Evolutionary conservation across 2,113 vertebrate species (phyloP), one percentile per base, ranked within the genome.

Genomic region (Hylia prasina): DNA sequence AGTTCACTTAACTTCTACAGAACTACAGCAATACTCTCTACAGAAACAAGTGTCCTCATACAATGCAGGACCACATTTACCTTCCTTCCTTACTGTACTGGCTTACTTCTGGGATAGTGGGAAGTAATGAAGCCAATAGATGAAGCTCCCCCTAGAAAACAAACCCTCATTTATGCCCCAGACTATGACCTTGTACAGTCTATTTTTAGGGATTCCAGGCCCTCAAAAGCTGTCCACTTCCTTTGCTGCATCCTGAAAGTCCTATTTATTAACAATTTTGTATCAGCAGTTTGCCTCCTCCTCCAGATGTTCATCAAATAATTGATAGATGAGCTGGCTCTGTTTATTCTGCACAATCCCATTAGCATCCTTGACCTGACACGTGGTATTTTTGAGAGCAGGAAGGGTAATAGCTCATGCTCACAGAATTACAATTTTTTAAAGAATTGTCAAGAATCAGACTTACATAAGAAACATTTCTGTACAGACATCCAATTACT

Each of bases 231-330:
- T 72, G 63, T 54, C 68, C 21, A 39, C 19, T 69, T 77, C 39
- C 79, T 65, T 16, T 3, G 5, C 44, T 73, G 75, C 68, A 88
- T 63, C 88, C 71, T 80, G 56, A 47, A 82, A 73, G 39, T 48
- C 35, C 28, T 90, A 69, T 45, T 88, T 77, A 90, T 88, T 73
- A 93, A 77, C 11, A 70, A 64, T 66, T 79, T 35, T 53, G 9
- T 65, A 83, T 77, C 85, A 90, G 79, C 90, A 94, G 64, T 70
- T 50, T 89, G 54, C 30, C 12, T 81, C 44, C 45, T 65, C 58
- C 58, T 86, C 71, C 90, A 95, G 82, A 86, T 93, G 86, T 80
- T 92, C 58, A 92, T 81, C 71, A 93, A 77, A 57, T 70, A 86
- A 82, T 35, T 33, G 33, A 88, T 0, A 77, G 58, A 91, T 57